phyloP scores from a whole-genome alignment of 1,140 invertebrate genomes.

The Ganaspis sp. region DNA sequence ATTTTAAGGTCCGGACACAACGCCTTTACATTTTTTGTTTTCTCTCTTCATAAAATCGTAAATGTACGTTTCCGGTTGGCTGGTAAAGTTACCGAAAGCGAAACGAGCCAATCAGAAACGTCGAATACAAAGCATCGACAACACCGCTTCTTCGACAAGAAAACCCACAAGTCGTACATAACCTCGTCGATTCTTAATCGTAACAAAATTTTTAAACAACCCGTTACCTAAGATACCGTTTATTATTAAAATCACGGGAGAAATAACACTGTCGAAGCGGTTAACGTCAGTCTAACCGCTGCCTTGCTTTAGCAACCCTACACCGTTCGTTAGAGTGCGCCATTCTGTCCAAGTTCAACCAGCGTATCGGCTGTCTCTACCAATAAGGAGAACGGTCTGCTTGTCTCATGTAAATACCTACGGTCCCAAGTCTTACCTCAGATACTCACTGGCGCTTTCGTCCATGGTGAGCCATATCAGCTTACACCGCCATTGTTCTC shows the following conservation, averaged over 20 bases:
- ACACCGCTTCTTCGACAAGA: too few relatives aligned
- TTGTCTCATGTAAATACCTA: constrained; percentile 50
- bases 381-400: constrained; percentile 46
- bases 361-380: constrained; percentile 56
- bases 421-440: constrained; percentile 42
- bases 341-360: constrained; percentile 57
- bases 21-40: too few relatives aligned
- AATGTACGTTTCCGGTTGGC: too few relatives aligned
- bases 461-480: constrained; percentile 3
- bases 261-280: constrained; percentile 46
- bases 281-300: constrained; percentile 57
- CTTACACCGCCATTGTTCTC: constrained; percentile 23
- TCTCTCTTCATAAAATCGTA: too few relatives aligned
- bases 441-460: constrained; percentile 13
- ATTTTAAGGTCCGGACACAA: too few relatives aligned
- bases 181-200: too few relatives aligned
- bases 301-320: constrained; percentile 46
- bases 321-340: constrained; percentile 53
- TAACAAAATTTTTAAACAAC: too few relatives aligned
- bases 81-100: too few relatives aligned
- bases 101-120: too few relatives aligned
- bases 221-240: background rate
- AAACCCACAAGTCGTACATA: too few relatives aligned
- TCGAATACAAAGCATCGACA: too few relatives aligned
- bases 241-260: constrained; percentile 25